Base-by-base conservation (phyloP, 2,113 vertebrate genomes). In the Syngnathus scovelli region DNA sequence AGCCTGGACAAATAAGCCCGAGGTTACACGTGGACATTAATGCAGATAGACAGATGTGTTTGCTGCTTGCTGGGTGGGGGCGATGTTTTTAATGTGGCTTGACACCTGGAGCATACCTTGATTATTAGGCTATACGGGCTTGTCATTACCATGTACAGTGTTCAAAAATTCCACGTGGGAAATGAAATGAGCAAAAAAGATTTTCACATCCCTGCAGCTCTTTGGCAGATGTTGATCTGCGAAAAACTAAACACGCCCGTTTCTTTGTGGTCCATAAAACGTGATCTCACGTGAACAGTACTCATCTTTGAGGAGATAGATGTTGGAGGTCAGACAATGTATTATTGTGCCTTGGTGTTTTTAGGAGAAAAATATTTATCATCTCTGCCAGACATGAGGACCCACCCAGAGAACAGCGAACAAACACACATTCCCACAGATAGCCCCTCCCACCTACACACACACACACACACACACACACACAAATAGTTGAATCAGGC, bases 121-220 rank as follows among this genome's bases (percentile, higher is more conserved):
- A 64, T 84, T 82, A 86, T 71, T 72, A 72, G 67, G 74, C 75
- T 84, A 85, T 86, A 85, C 86, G 71, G 83, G 87, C 83, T 79
- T 71, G 80, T 74, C 80, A 56, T 58, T 80, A 78, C 70, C 61
- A 68, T 68, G 46, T 33, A 33, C 27, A 33, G 27, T 80, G 67
- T 85, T 83, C 72, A 69, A 64, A 75, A 61, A 68, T 85, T 68
- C 77, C 19, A 72, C 21, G 76, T 60, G 62, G 69, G 62, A 65
- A 80, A 71, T 61, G 44, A 78, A 69, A 76, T 61, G 55, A 79
- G 69, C 64, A 15, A 71, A 66, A 21, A 62, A 72, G 71, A 52
- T 74, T 61, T 74, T 69, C 58, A 21, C 60, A 76, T 72, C 39
- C 70, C 51, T 66, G 38, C 74, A 62, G 41, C 21, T 64, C 69